Evolutionary conservation across 2,797 vertebrate genomes (phyloP), one percentile per base, ranked within the genome.

Genomic region (Percopsis omiscomaycus): DNA sequence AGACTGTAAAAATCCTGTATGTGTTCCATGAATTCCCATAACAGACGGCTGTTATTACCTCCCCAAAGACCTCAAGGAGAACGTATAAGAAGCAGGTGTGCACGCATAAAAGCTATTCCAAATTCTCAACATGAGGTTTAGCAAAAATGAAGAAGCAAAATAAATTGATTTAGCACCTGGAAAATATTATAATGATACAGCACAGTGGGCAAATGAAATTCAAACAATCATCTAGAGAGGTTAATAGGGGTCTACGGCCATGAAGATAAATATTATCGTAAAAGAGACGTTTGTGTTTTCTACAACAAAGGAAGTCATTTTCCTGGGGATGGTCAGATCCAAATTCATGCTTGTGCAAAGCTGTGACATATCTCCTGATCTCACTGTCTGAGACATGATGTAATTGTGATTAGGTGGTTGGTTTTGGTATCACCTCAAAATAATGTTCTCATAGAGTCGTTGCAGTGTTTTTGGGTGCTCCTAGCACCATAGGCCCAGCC

Each of bases 81-180:
- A 78, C 12, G 68, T 69, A 87, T 77, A 69, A 61, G 71, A 73
- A 85, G 67, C 85, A 91, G 86, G 88, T 89, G 88, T 84, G 75
- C 68, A 27, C 69, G 27, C 74, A 73, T 80, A 77, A 79, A 85
- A 85, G 64, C 55, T 55, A 77, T 61, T 74, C 71, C 51, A 58
- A 68, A 80, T 77, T 78, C 63, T 52, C 14, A 13, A 59, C 30
- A 58, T 61, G 63, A 63, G 59, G 80, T 53, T 71, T 69, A 54
- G 60, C 44, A 73, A 79, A 37, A 83, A 81, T 78, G 52, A 68
- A 78, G 67, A 83, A 66, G 80, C 78, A 45, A 59, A 83, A 84
- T 79, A 74, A 77, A 72, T 81, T 75, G 62, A 81, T 81, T 78
- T 53, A 58, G 80, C 84, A 85, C 78, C 75, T 82, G 82, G 72